These are phyloP conservation scores for Hofmannophila pseudospretella DNA, from an alignment of 2,888 invertebrate genomes.

Conservation along the genomic window DNA sequence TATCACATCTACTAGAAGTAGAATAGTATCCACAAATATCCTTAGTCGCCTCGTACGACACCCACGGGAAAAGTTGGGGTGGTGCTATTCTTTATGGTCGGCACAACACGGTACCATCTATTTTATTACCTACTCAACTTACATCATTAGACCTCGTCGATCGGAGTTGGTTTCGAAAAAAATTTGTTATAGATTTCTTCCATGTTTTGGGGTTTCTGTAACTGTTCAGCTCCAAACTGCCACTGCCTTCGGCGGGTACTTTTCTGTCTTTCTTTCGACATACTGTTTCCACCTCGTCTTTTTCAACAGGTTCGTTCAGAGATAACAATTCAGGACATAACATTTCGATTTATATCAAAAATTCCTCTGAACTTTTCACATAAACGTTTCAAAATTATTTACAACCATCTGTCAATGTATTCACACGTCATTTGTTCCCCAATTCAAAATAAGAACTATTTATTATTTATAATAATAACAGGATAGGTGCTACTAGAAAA, in stretches of 20 bases:
- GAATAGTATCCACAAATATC: too few species aligned
- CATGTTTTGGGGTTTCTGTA: constrained; percentile 61
- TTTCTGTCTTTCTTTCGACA: constrained; percentile 41
- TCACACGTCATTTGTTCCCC: constrained; percentile 19
- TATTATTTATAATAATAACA: too few species aligned
- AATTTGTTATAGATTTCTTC: constrained; percentile 67
- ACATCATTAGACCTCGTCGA: constrained; percentile 68
- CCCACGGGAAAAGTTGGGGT: too few species aligned
- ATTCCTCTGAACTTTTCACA: constrained; percentile 32
- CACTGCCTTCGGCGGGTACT: constrained; percentile 42
- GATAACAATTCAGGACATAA: constrained; percentile 51
- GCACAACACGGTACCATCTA: too few species aligned
- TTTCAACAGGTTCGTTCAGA: constrained; percentile 39
- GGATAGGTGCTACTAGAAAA: too few species aligned
- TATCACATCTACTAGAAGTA: too few species aligned
- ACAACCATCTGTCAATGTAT: constrained; percentile 22
- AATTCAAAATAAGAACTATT: constrained; percentile 21
- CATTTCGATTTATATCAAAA: constrained; percentile 43
- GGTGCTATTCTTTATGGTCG: too few species aligned
- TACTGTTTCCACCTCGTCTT: constrained; percentile 40
- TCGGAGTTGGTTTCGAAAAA: constrained; percentile 62
- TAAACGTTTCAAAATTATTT: constrained; percentile 47
- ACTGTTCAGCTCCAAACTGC: constrained; percentile 48
- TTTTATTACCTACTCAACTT: constrained; percentile 22
- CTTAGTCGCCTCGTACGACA: too few species aligned